phyloP scores from a whole-genome alignment of 2,888 invertebrate species.

The Hedya salicella region DNA sequence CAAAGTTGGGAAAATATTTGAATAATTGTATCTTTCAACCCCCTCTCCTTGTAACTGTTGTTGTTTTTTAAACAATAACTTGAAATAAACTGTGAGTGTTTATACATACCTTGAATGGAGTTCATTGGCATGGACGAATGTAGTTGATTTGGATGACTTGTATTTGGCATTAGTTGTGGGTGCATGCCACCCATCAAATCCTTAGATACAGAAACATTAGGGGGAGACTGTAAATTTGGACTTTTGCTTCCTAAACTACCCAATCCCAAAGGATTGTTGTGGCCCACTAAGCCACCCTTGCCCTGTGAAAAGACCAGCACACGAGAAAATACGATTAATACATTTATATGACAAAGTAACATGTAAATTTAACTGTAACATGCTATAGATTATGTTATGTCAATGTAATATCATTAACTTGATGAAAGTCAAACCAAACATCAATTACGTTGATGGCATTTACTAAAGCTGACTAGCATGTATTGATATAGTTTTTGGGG shows the following conservation, averaged over 20 bases:
- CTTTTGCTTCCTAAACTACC: constrained; percentile 92
- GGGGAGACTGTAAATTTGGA: constrained; percentile 93
- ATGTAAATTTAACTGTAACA: background rate
- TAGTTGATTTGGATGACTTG: constrained; percentile 87
- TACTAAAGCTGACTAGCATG: background rate
- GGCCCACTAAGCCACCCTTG: constrained; percentile 88
- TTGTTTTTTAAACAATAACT: no score
- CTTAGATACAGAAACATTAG: constrained; percentile 92
- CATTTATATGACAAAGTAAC: constrained; percentile 12
- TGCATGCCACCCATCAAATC: constrained; percentile 89
- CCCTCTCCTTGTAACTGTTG: no score
- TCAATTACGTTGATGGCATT: constrained; percentile 18
- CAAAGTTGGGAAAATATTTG: no score
- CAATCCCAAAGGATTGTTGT: constrained; percentile 89
- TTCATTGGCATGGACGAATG: constrained; percentile 88
- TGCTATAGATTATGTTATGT: background rate
- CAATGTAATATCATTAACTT: constrained; percentile 9
- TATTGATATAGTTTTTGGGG: background rate
- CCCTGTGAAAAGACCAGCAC: constrained; percentile 86
- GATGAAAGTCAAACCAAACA: constrained; percentile 16
- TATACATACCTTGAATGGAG: constrained; percentile 87
- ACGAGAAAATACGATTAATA: constrained; percentile 71
- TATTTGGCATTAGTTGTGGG: constrained; percentile 91
- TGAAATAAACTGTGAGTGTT: no score
- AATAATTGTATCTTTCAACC: no score